These are phyloP conservation scores for Augochlorella aurata DNA, from an alignment of 2,888 invertebrate genomes.

Conservation along the genomic window DNA sequence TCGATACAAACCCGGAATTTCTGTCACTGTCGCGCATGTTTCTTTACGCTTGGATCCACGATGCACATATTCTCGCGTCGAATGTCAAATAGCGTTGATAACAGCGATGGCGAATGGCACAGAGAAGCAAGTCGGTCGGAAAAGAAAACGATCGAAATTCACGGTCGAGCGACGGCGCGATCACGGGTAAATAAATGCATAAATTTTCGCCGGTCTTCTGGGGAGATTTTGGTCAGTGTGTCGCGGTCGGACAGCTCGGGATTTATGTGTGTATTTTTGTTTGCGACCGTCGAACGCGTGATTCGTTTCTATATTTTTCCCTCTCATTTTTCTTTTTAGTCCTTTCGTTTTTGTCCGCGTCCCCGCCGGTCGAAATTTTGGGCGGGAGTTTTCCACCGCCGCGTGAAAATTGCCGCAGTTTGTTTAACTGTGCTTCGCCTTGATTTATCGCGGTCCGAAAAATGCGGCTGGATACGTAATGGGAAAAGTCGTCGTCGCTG, in stretches of 20 bases:
- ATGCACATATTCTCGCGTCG: too few species aligned
- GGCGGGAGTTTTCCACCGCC: constrained; percentile 24
- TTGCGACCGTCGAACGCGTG: constrained; percentile 27
- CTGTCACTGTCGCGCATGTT: too few species aligned
- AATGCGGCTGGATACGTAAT: constrained; percentile 42
- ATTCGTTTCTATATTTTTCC: constrained; percentile 33
- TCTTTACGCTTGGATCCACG: too few species aligned
- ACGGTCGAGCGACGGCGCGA: constrained; percentile 14
- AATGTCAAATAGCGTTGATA: not conserved
- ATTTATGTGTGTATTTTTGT: constrained; percentile 54
- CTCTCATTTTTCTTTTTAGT: constrained; percentile 14
- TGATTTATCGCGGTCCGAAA: constrained; percentile 48
- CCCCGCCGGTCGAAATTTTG: constrained; percentile 22
- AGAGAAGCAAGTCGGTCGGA: not conserved
- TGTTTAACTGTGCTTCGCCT: constrained; percentile 44
- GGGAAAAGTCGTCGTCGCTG: constrained; percentile 34
- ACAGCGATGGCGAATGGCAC: not conserved
- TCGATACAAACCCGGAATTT: too few species aligned
- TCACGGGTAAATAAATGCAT: constrained; percentile 42
- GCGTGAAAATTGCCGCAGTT: constrained; percentile 47
- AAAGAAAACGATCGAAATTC: constrained; percentile 27
- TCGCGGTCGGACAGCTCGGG: constrained; percentile 12
- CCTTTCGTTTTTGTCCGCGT: not conserved
- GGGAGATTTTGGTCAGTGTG: constrained; percentile 49
- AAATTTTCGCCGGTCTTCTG: constrained; percentile 35